These are phyloP conservation scores for Colletes gigas DNA, from an alignment of 1,140 invertebrate species.

Conservation along the genomic window DNA sequence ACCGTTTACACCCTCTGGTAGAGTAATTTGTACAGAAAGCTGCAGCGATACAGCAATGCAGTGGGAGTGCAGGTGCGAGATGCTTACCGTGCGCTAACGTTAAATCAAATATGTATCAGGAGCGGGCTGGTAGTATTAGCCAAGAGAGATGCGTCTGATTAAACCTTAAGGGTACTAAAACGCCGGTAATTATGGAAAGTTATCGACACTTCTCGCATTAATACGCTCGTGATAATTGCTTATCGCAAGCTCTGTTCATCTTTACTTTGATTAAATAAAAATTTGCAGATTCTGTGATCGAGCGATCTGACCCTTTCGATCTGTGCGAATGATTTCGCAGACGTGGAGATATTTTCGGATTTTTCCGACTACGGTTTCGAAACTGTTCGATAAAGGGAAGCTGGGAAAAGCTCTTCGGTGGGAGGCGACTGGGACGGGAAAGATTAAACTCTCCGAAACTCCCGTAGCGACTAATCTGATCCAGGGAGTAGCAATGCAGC, in stretches of 20 bases:
- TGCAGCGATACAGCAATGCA: slow-evolving; percentile 43
- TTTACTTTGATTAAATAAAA: no score
- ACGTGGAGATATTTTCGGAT: no score
- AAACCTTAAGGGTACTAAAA: slow-evolving; percentile 17
- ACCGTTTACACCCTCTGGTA: slow-evolving; percentile 73
- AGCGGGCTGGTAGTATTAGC: slow-evolving; percentile 1
- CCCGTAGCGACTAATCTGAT: slow-evolving; percentile 6
- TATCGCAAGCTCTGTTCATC: background rate
- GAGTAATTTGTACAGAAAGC: slow-evolving; percentile 70
- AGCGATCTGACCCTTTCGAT: no score
- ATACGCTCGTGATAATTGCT: background rate
- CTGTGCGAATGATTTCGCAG: no score
- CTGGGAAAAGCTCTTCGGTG: background rate
- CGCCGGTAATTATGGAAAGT: background rate
- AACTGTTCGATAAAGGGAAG: background rate
- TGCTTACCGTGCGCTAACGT: slow-evolving; percentile 10
- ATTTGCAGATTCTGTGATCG: no score
- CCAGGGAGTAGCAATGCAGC: background rate
- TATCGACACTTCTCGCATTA: background rate
- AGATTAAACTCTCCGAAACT: slow-evolving; percentile 6
- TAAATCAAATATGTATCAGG: slow-evolving; percentile 43
- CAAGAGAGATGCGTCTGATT: background rate
- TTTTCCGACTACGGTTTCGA: background rate
- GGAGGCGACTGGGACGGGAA: background rate
- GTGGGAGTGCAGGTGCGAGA: slow-evolving; percentile 35